Percentiles rank a stretch among this genome's conserved stretches.
These are phyloP conservation scores for Aphaenogaster rudis DNA, from an alignment of 1,140 invertebrate genomes.

Conservation along the genomic window DNA sequence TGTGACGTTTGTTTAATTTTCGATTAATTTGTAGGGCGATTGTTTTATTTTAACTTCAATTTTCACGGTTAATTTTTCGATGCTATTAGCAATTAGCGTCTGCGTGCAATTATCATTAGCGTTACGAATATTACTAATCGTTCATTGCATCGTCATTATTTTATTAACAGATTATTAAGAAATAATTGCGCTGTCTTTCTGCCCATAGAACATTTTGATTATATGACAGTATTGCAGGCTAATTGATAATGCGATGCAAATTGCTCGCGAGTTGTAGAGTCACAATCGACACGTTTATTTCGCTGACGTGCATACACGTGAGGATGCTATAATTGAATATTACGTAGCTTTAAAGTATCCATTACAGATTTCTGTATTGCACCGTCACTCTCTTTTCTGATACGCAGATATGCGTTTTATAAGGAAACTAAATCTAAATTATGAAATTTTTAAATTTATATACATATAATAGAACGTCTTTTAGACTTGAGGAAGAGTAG, in stretches of 20 bases:
- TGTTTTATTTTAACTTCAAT: background rate
- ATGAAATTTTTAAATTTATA: background rate
- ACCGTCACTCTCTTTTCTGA: constrained; percentile 1
- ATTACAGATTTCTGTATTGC: background rate
- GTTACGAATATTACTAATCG: background rate
- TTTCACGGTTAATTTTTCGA: background rate
- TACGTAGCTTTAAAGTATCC: constrained; percentile 11
- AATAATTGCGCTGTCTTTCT: background rate
- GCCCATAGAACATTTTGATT: background rate
- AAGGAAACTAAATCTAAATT: background rate
- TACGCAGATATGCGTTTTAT: background rate
- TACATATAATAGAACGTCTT: background rate
- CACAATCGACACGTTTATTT: background rate
- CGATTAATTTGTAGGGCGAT: background rate
- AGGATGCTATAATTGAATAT: constrained; percentile 40
- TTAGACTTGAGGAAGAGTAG: background rate
- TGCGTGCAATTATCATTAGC: background rate
- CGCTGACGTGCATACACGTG: background rate
- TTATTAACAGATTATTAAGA: background rate
- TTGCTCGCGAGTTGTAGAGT: background rate
- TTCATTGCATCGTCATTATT: background rate
- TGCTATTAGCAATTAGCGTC: background rate
- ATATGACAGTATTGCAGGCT: background rate
- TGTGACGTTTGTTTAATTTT: background rate
- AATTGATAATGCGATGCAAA: background rate